Evolutionary conservation across 2,888 invertebrate genomes (phyloP).

Genomic region (Apamea anceps): DNA sequence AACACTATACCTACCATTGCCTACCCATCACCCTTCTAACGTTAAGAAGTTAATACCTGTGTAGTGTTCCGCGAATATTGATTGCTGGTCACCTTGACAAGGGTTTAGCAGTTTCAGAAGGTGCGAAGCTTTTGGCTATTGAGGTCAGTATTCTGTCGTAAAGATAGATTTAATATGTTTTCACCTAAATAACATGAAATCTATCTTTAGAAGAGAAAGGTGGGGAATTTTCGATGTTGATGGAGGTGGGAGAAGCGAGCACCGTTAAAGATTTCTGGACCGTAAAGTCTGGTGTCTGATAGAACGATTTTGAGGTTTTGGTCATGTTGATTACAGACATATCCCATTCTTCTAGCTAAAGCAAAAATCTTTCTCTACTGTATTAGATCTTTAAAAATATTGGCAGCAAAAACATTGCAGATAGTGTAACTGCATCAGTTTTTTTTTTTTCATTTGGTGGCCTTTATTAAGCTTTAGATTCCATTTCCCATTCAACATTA

Average conservation of each 20-base stretch:
- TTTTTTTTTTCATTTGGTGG: neutral
- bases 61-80: conserved; percentile 76
- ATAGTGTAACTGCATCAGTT: neutral
- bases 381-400: neutral
- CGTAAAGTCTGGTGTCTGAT: neutral
- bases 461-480: neutral
- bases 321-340: neutral
- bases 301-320: neutral
- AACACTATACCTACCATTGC: neutral
- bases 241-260: neutral
- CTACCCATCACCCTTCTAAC: neutral
- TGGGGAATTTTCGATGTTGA: neutral
- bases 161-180: conserved; percentile 14
- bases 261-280: neutral
- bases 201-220: neutral
- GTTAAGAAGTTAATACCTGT: conserved; percentile 78
- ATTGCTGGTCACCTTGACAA: conserved; percentile 78
- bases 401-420: no score
- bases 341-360: neutral
- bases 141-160: conserved; percentile 56
- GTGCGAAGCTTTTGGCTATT: conserved; percentile 64
- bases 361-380: neutral
- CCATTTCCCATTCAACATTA: neutral
- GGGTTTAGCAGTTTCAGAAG: conserved; percentile 74
- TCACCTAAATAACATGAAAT: neutral